Percentiles rank a stretch among this genome's conserved stretches.
Evolutionary conservation across 1,140 invertebrate species (phyloP).

Genomic region (Drosophila sucinea): DNA sequence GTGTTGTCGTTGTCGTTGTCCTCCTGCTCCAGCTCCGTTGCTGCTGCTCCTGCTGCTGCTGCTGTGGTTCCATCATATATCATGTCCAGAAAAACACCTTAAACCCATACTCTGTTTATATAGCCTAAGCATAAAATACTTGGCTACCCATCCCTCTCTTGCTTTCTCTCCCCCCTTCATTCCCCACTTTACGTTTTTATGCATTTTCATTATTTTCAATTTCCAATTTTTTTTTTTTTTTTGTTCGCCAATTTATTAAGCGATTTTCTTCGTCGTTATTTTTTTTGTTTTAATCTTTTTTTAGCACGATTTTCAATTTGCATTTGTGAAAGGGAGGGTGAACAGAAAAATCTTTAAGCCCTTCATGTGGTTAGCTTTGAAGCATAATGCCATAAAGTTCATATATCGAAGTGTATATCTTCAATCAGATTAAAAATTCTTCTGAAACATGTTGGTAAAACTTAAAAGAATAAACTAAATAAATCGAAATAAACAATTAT

Average conservation of each 20-base stretch:
- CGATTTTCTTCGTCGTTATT: constrained; percentile 23
- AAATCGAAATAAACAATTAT: too few species aligned
- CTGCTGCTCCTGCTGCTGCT: constrained; percentile 20
- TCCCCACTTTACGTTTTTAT: constrained; percentile 47
- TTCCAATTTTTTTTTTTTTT: constrained; percentile 55
- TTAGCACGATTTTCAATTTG: constrained; percentile 30
- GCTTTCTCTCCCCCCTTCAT: background rate
- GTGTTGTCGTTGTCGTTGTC: constrained; percentile 29
- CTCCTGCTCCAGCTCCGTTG: background rate
- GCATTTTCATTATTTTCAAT: constrained; percentile 82
- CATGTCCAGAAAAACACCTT: constrained; percentile 71
- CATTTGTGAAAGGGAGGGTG: constrained; percentile 31
- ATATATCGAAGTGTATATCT: too few species aligned
- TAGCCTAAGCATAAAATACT: constrained; percentile 33
- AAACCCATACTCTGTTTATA: constrained; percentile 11
- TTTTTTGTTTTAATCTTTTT: constrained; percentile 16
- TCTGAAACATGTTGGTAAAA: too few species aligned
- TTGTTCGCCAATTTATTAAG: constrained; percentile 64
- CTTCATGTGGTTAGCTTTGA: constrained; percentile 28
- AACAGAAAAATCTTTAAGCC: constrained; percentile 20
- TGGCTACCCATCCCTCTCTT: constrained; percentile 1
- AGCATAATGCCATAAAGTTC: too few species aligned
- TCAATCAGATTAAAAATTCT: too few species aligned
- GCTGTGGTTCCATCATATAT: constrained; percentile 73
- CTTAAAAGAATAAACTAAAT: too few species aligned